phyloP scores from a whole-genome alignment of 2,113 vertebrate species.

The Hemicordylus capensis region DNA sequence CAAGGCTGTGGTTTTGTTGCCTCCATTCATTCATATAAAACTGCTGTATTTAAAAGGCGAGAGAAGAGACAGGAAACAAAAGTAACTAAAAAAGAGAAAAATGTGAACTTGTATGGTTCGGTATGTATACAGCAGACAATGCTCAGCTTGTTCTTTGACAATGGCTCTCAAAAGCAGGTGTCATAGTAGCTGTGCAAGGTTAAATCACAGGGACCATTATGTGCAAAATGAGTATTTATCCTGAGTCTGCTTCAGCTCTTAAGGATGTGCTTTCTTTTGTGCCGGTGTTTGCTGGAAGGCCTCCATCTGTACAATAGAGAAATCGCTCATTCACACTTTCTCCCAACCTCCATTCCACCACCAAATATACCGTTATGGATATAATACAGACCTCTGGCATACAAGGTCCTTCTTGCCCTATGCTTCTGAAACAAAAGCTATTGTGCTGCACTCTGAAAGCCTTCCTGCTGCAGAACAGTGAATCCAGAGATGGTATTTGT shows the following conservation, averaged over 20 bases:
- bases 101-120: slow-evolving; percentile 69
- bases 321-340: slow-evolving; percentile 73
- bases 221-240: slow-evolving; percentile 69
- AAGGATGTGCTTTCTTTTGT: slow-evolving; percentile 74
- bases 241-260: slow-evolving; percentile 72
- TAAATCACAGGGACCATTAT: slow-evolving; percentile 71
- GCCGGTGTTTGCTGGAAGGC: slow-evolving; percentile 72
- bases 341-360: slow-evolving; percentile 71
- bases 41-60: slow-evolving; percentile 43
- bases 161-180: slow-evolving; percentile 71
- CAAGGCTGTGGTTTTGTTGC: slow-evolving; percentile 70
- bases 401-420: slow-evolving; percentile 71
- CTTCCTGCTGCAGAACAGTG: slow-evolving; percentile 57
- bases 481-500: slow-evolving; percentile 61
- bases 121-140: slow-evolving; percentile 71
- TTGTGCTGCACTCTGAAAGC: slow-evolving; percentile 76
- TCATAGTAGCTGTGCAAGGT: slow-evolving; percentile 74
- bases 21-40: slow-evolving; percentile 69
- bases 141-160: slow-evolving; percentile 71
- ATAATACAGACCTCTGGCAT: slow-evolving; percentile 79
- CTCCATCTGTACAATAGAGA: slow-evolving; percentile 66
- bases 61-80: slow-evolving; percentile 67
- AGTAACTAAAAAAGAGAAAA: slow-evolving; percentile 73
- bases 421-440: slow-evolving; percentile 82
- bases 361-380: slow-evolving; percentile 75